Evolutionary conservation across 2,888 invertebrate species (phyloP), one percentile per base, ranked within the genome.

Genomic region (Molanna angustata): DNA sequence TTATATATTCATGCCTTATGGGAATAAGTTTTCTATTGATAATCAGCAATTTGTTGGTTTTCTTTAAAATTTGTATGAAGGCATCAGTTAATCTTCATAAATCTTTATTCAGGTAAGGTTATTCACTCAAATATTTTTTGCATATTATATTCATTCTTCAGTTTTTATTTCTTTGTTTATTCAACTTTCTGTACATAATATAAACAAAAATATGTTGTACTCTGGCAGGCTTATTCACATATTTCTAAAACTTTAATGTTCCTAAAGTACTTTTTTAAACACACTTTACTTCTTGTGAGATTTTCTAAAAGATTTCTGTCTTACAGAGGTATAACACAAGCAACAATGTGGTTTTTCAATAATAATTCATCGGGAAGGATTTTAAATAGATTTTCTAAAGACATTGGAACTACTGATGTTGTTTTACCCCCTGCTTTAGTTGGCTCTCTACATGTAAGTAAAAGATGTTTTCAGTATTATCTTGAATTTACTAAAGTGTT

Each of bases 301-400:
- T 33, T 33, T 13, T 13, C 14, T 33, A 27, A 27, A 27, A 6
- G 6, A 27, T 27, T 6, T 27, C 11, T 7, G 11, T 37, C 18
- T 49, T 41, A 65, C 55, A 80, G 84, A 45, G 82, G 83, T 1
- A 81, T 91, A 0, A 81, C 87, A 0, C 74, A 82, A 44, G 81
- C 87, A 0, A 83, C 83, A 0, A 85, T 89, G 78, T 79, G 80
- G 67, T 91, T 91, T 71, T 91, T 88, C 70, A 87, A 90, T 65
- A 83, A 80, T 51, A 90, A 90, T 67, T 83, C 86, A 0, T 76
- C 78, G 1, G 79, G 80, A 0, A 67, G 78, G 1, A 79, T 86
- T 58, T 71, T 86, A 46, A 77, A 78, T 64, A 70, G 87, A 1
- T 86, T 87, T 69, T 80, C 85, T 3, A 86, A 85, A 66, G 87